phyloP scores from a whole-genome alignment of 2,888 invertebrate species.

The Perithous albicinctus region DNA sequence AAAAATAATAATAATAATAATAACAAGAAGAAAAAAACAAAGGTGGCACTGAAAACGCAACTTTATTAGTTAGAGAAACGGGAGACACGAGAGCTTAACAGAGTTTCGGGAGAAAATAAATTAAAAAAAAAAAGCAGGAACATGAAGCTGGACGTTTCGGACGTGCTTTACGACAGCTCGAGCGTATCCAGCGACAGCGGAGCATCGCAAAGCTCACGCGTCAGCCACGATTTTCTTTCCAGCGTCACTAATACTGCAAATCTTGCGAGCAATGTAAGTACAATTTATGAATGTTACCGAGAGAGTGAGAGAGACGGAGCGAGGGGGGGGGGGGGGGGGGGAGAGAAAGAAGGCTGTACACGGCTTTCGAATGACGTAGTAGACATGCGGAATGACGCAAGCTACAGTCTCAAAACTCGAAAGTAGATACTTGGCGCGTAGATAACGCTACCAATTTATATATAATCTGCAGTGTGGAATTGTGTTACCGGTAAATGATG shows the following conservation, averaged over 20 bases:
- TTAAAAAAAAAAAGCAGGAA: conserved; percentile 55
- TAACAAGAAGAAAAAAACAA: background rate
- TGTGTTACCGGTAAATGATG: too few relatives aligned
- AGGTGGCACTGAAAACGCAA: background rate
- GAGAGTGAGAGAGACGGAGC: too few relatives aligned
- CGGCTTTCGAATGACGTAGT: conserved; percentile 22
- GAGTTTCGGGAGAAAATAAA: background rate
- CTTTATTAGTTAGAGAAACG: too few relatives aligned
- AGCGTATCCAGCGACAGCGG: conserved; percentile 88
- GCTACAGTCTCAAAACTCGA: conserved; percentile 12
- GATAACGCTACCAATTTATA: background rate
- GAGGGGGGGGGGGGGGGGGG: too few relatives aligned
- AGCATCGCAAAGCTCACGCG: conserved; percentile 87
- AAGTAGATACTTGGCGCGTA: conserved; percentile 11
- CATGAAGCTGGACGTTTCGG: conserved; percentile 88
- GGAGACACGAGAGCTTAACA: conserved; percentile 1
- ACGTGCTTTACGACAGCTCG: conserved; percentile 87
- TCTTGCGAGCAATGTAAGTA: conserved; percentile 79
- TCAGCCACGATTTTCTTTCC: conserved; percentile 83
- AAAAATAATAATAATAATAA: background rate
- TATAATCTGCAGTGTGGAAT: too few relatives aligned
- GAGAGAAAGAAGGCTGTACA: too few relatives aligned
- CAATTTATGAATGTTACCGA: conserved; percentile 7
- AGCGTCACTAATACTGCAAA: conserved; percentile 78
- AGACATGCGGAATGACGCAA: conserved; percentile 6